phyloP scores from a whole-genome alignment of 2,113 vertebrate genomes.

The Pelusios castaneus region DNA sequence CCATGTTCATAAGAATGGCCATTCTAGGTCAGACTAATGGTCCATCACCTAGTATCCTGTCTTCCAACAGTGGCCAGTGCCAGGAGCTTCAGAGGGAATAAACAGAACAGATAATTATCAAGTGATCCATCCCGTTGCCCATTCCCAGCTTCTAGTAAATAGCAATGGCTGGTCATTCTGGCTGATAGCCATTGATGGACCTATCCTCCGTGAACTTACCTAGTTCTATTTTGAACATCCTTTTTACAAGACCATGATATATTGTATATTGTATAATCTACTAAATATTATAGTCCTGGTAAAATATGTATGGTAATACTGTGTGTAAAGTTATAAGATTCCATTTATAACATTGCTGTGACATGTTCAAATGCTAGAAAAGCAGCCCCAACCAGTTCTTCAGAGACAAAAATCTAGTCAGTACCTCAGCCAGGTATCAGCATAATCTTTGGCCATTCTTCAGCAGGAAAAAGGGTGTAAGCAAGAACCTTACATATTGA shows the following conservation, averaged over 20 bases:
- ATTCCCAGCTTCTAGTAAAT: too few relatives aligned
- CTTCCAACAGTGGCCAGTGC: too few relatives aligned
- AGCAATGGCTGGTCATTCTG: too few relatives aligned
- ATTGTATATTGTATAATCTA: too few relatives aligned
- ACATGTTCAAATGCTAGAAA: not conserved
- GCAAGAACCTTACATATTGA: not conserved
- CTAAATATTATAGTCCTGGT: not conserved
- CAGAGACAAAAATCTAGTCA: not conserved
- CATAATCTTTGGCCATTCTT: not conserved
- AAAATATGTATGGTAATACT: not conserved
- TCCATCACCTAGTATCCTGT: too few relatives aligned
- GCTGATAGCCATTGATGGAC: too few relatives aligned
- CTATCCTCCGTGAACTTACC: too few relatives aligned
- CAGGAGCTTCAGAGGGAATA: too few relatives aligned
- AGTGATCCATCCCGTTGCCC: too few relatives aligned
- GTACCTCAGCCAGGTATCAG: not conserved
- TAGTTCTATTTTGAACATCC: not conserved
- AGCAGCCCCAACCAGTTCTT: not conserved
- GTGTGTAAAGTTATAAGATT: not conserved
- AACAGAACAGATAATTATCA: too few relatives aligned
- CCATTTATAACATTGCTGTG: not conserved
- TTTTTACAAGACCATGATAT: not conserved
- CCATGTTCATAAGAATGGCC: not conserved
- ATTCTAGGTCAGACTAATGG: too few relatives aligned
- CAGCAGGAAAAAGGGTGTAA: not conserved